Evolutionary conservation across 2,888 invertebrate genomes (phyloP), one percentile per base, ranked within the genome.

Genomic region (Lochmaea crataegi): DNA sequence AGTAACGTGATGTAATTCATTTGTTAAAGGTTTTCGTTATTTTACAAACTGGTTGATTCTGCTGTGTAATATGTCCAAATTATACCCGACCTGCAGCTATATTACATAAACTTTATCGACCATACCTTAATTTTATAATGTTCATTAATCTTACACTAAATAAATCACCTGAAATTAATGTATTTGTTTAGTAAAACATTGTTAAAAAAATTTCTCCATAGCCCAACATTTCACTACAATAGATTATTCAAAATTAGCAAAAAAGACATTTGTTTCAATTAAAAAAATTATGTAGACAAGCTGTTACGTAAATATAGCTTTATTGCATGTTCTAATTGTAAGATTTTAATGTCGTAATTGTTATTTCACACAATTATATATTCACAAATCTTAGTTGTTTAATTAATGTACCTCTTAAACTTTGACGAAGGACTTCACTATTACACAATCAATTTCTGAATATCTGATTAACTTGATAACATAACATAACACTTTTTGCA

Each of bases 301-400:
- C 53, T 18, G 2, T 53, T 53, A 18, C 18, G 18, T 16, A 53
- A 53, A 11, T 53, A 53, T 18, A n/a, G 2, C 22, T 38, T 7
- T 42, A 65, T 41, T 66, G 42, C 42, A 60, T 32, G 68, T 9
- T 68, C 60, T 68, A 60, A 48, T 68, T 68, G 58, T 60, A 45
- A 48, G 48, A 68, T 48, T 14, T 68, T 32, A 60, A 68, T 68
- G 68, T 60, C 16, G 68, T 60, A 68, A 68, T 60, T 68, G 26
- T 68, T 61, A 60, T 60, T 68, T 60, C 68, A 68, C 68, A 60
- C 60, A 60, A 68, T 67, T 67, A 58, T 68, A 18, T 68, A 58
- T 67, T 67, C 57, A 67, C 58, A 57, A 42, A 58, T 68, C 32
- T 45, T 32, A 68, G 26, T 32, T 68, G 32, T 60, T 18, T 65